Evolutionary conservation across 2,888 invertebrate species (phyloP), one percentile per base, ranked within the genome.

Genomic region (Antheraea assamensis): DNA sequence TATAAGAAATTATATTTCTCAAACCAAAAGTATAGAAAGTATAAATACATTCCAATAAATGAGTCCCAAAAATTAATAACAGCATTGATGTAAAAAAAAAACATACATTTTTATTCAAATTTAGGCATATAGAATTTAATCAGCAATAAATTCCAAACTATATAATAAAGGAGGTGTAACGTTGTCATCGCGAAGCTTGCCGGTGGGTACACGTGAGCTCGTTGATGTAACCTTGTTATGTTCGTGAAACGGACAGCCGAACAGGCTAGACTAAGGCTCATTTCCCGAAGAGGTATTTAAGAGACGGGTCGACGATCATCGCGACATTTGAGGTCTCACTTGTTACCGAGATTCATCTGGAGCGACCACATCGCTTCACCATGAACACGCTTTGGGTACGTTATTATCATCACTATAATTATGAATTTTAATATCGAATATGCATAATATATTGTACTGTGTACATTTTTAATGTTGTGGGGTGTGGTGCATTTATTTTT

Each of bases 321-420:
- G 80, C 86, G 88, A 90, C 93, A 93, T 88, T 91, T 85, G 82
- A 81, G 84, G 82, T 83, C 82, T 83, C 87, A 85, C 85, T 83
- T 83, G 83, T 85, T 81, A 80, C 83, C 81, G 83, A 83, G 83
- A 80, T 82, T 81, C 81, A 74, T 64, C 72, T 78, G 80, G 76
- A 79, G 82, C 77, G 71, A 78, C 72, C 74, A 72, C 78, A 77
- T 76, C 73, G 74, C 75, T 75, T 76, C 84, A 85, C 80, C 81
- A 93, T 93, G 93, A 82, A 84, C 80, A 82, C 83, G 64, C 79
- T 87, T 78, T 87, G 86, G 92, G 93, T 93, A 91, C 82, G 93
- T 93, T 87, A 75, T 76, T 64, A n/a, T n/a, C n/a, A n/a, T n/a
- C n/a, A 47, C 3, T 71, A 49, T 73, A 27, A 55, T 10, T 74